Evolutionary conservation across 2,113 vertebrate genomes (phyloP).

Genomic region (Atractosteus spatula): DNA sequence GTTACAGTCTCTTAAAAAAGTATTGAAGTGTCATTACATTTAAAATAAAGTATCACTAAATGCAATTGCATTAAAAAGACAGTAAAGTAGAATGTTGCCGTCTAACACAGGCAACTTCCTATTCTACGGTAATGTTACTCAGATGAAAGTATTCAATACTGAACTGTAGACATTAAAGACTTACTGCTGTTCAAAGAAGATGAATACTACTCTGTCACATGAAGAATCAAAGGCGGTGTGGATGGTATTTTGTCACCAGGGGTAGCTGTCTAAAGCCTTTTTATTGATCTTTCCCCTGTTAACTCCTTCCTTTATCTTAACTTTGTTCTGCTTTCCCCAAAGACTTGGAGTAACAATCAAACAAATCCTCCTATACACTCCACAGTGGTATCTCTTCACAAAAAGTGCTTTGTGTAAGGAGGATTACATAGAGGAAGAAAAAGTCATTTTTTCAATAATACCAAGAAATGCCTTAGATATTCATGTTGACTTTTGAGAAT

Average conservation of each 20-base stretch:
- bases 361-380: not conserved
- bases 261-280: slow-evolving; percentile 7
- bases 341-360: not conserved
- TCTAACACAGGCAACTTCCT: too few relatives aligned
- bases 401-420: not conserved
- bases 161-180: not conserved
- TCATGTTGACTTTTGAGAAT: too few relatives aligned
- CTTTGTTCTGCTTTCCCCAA: not conserved
- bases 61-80: too few relatives aligned
- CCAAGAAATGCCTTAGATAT: too few relatives aligned
- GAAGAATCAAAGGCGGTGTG: not conserved
- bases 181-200: not conserved
- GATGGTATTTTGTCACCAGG: slow-evolving; percentile 1
- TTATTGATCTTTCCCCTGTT: not conserved
- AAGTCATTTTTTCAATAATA: too few relatives aligned
- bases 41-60: too few relatives aligned
- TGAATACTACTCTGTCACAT: not conserved
- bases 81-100: too few relatives aligned
- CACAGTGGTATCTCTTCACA: not conserved
- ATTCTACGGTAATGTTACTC: not conserved
- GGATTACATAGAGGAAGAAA: too few relatives aligned
- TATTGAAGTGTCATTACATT: too few relatives aligned
- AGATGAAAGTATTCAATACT: not conserved
- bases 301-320: not conserved
- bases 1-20: too few relatives aligned